Evolutionary conservation across 35 echinoderm and acorn worm genomes (phyloP), one percentile per base, ranked within the genome.

Genomic region (Heliocidaris tuberculata): DNA sequence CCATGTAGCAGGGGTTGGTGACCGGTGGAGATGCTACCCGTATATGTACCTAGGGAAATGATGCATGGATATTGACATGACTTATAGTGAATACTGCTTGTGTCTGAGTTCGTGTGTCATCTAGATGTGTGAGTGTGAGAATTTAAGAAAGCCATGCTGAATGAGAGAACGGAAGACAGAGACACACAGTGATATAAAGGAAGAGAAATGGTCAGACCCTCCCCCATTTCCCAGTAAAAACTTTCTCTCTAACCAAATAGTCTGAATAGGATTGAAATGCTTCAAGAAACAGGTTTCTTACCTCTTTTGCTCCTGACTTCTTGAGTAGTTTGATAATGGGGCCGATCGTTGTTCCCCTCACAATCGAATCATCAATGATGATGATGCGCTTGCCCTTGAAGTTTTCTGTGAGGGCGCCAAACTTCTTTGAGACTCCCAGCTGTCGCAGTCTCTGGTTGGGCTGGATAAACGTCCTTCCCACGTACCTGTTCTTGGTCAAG

Each of bases 391-490:
- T 97, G 49, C 93, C 96, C 56, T 94, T 94, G 88, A 99, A 97
- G 92, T 99, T 99, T 85, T 99, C 98, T 59, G 97, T 96, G 47
- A 99, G 96, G 7, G 97, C 95, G 50, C 98, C 98, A 96, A 99
- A 99, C 93, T 99, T 99, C 96, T 99, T 99, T 27, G 98, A 96
- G 15, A 99, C 98, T 70, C 98, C 98, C 27, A 99, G 93, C 88
- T 99, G 98, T 31, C 98, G 88, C 59, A 99, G 78, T 35, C 98
- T 90, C 30, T 93, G 97, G 78, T 94, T 99, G 24, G 98, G 98
- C 97, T 99, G 98, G 49, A 99, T 99, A 78, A 99, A 99, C 0
- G 98, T 99, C n/a, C 98, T 94, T n/a, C 98, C 98, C 6, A 99
- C 96, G 85, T 99, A 99, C 24, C 98, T 95, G 59, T 99, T 99